phyloP scores from a whole-genome alignment of 2,888 invertebrate genomes.

The Parnassius glacialis region DNA sequence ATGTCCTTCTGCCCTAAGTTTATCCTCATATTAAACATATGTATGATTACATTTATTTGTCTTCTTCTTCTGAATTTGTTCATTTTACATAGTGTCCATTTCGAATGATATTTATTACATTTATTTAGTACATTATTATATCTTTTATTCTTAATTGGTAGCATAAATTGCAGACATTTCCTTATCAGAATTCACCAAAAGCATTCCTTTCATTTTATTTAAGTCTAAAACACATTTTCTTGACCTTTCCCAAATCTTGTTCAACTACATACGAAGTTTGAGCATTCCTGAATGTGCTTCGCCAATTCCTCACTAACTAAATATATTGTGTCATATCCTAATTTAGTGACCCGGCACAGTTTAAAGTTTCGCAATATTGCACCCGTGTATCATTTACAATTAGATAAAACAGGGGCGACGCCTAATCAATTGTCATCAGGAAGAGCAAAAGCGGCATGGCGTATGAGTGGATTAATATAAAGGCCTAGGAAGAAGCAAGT shows the following conservation, averaged over 20 bases:
- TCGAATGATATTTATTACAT: too few relatives aligned
- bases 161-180: too few relatives aligned
- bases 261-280: slow-evolving; percentile 32
- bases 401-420: slow-evolving; percentile 60
- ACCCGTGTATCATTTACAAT: slow-evolving; percentile 53
- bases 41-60: too few relatives aligned
- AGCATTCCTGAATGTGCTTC: slow-evolving; percentile 33
- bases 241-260: slow-evolving; percentile 32
- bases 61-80: too few relatives aligned
- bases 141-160: too few relatives aligned
- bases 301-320: slow-evolving; percentile 44
- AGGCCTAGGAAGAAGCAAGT: slow-evolving; percentile 34
- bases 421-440: slow-evolving; percentile 63
- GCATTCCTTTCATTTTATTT: slow-evolving; percentile 4
- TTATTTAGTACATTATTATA: too few relatives aligned
- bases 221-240: slow-evolving; percentile 11
- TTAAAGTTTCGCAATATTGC: slow-evolving; percentile 64
- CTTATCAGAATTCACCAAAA: not conserved
- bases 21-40: too few relatives aligned
- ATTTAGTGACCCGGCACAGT: slow-evolving; percentile 55
- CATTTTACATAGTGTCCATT: too few relatives aligned
- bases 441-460: slow-evolving; percentile 40
- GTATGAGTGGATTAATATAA: slow-evolving; percentile 49
- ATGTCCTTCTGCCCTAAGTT: too few relatives aligned
- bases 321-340: slow-evolving; percentile 71